These are phyloP conservation scores for Grus americana DNA, from an alignment of 2,113 vertebrate species.

Conservation along the genomic window DNA sequence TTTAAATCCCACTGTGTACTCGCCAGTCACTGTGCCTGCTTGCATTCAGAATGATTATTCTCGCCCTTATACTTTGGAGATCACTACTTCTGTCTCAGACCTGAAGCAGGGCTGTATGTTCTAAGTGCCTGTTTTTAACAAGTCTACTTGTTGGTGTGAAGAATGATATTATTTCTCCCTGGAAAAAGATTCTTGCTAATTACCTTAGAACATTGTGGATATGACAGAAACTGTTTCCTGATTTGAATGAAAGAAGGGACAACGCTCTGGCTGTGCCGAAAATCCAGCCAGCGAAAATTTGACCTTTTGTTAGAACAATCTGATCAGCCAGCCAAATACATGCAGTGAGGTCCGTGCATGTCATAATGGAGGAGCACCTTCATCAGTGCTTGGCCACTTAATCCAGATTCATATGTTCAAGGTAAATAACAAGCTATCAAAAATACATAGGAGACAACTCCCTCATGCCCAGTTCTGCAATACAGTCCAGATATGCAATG, in stretches of 20 bases:
- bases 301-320: background rate
- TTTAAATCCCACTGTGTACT: background rate
- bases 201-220: too few species aligned
- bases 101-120: background rate
- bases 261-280: background rate
- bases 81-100: background rate
- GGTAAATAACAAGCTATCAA: background rate
- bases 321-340: background rate
- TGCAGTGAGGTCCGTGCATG: background rate
- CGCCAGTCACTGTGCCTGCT: background rate
- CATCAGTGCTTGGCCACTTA: background rate
- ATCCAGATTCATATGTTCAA: background rate
- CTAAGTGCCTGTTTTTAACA: background rate
- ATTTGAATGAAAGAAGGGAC: background rate
- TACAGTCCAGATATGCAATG: background rate
- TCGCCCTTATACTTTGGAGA: background rate
- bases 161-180: background rate
- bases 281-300: background rate
- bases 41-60: background rate
- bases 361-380: background rate
- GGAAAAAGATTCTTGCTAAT: background rate
- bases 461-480: background rate
- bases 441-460: background rate
- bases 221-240: background rate
- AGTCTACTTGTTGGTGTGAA: background rate